Percentiles rank a stretch among this genome's conserved stretches.
Conservation (phyloP, 1,140 invertebrate species). For the Thaumetopoea pityocampa region DNA sequence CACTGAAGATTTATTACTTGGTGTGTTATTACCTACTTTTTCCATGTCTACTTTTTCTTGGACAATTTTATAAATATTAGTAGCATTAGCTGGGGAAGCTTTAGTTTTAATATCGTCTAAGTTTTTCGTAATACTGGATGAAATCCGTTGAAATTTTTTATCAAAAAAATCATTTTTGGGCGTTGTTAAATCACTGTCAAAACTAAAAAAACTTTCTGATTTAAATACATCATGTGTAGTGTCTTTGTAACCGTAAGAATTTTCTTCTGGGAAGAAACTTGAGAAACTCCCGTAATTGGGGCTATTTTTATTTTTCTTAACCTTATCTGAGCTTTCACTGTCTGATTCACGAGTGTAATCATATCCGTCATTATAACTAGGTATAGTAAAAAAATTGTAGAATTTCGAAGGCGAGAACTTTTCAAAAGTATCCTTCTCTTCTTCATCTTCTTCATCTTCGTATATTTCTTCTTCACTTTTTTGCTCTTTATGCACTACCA, state of each 20-base stretch:
- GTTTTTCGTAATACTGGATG: slow-evolving; percentile 57
- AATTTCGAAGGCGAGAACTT: slow-evolving; percentile 51
- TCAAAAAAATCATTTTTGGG: slow-evolving; percentile 67
- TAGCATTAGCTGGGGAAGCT: slow-evolving; percentile 38
- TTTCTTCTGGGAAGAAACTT: slow-evolving; percentile 50
- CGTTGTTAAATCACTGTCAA: slow-evolving; percentile 59
- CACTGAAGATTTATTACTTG: slow-evolving; percentile 58
- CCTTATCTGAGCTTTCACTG: slow-evolving; percentile 30
- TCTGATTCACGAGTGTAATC: slow-evolving; percentile 35
- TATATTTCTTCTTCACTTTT: slow-evolving; percentile 36
- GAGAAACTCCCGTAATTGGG: slow-evolving; percentile 47
- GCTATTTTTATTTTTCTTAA: slow-evolving; percentile 40
- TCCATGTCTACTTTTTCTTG: slow-evolving; percentile 48
- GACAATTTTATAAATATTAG: slow-evolving; percentile 41
- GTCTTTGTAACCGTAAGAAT: slow-evolving; percentile 37
- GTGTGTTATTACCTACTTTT: slow-evolving; percentile 44
- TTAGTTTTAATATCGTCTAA: slow-evolving; percentile 50
- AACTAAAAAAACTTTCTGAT: slow-evolving; percentile 57
- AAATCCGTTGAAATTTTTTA: slow-evolving; percentile 56
- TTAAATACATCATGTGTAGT: slow-evolving; percentile 40
- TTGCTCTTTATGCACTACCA: slow-evolving; percentile 32
- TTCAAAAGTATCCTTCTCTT: slow-evolving; percentile 41
- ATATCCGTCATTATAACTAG: slow-evolving; percentile 47
- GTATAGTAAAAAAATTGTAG: slow-evolving; percentile 53
- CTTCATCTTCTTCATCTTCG: slow-evolving; percentile 42